Base-by-base conservation (phyloP, 2,113 vertebrate species). In the Strix uralensis region DNA sequence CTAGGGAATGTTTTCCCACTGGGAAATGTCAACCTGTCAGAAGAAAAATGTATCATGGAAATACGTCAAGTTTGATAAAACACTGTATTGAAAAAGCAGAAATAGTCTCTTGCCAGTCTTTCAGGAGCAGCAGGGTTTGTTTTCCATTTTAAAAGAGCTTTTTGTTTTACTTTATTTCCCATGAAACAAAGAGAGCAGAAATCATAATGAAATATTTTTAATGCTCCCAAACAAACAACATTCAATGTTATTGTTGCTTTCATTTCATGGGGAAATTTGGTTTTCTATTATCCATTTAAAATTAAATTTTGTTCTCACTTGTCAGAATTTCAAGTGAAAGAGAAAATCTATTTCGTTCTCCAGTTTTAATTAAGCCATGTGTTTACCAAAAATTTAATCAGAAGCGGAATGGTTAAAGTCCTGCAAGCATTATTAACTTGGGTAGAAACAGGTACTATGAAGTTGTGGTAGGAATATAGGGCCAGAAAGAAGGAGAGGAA, bases 11-110 rank as follows among this genome's bases (percentile, higher is more conserved):
- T 81, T 84, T 90, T 95, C 87, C 84, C 66, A 54, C 1, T 26
- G 78, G 94, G 82, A 93, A 88, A 83, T 83, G 71, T 81, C 90
- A 90, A 34, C 54, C 88, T 96, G 92, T 94, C 93, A 94, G 30
- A 90, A 91, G 71, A 72, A 93, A 97, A 96, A 86, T n/a, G 47
- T 96, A 77, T 90, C 62, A 42, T 38, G 55, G 93, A 91, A 93
- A 94, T 96, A 92, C 20, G 7, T 94, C 93, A 90, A 83, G 62
- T 70, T 63, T 54, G 88, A 95, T 93, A 81, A 92, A 96, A 94
- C 26, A 27, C 15, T 30, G 4, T 55, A 34, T 58, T 86, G 82
- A 96, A 88, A 90, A 95, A 74, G 78, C 46, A 26, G 90, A 88
- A 93, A 90, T 81, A 80, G 58, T 77, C 79, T 86, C 36, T 61